Conservation (phyloP, 1,140 invertebrate species). For the Physella acuta region DNA sequence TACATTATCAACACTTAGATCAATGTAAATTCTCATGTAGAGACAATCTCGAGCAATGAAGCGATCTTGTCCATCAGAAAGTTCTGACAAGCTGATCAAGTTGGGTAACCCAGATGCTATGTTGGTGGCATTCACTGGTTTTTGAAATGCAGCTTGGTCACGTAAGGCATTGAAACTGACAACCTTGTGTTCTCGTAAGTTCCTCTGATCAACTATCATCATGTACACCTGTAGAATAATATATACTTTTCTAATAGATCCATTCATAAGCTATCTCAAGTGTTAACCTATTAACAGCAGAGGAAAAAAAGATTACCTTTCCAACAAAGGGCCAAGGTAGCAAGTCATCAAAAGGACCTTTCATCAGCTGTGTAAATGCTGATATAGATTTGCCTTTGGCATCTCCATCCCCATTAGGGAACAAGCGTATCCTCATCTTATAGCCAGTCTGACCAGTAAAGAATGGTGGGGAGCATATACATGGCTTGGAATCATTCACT, state of each 20-base stretch:
- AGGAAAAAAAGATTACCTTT: constrained; percentile 37
- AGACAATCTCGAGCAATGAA: not conserved
- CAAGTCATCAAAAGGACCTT: constrained; percentile 47
- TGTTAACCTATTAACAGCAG: too few species aligned
- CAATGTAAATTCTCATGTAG: not conserved
- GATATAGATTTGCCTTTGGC: constrained; percentile 52
- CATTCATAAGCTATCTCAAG: too few species aligned
- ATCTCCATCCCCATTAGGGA: constrained; percentile 71
- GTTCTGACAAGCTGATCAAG: not conserved
- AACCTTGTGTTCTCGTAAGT: constrained; percentile 18
- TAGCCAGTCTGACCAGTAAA: constrained; percentile 63
- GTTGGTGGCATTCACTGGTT: not conserved
- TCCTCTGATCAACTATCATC: constrained; percentile 19
- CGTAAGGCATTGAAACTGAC: constrained; percentile 13
- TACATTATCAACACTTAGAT: not conserved
- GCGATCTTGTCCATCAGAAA: not conserved
- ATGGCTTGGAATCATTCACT: constrained; percentile 34
- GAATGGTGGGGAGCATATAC: constrained; percentile 48
- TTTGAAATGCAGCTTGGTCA: not conserved
- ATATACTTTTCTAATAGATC: too few species aligned
- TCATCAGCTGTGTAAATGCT: constrained; percentile 53
- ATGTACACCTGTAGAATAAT: constrained; percentile 11
- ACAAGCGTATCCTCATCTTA: constrained; percentile 79
- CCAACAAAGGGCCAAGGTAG: constrained; percentile 52
- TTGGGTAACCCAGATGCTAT: constrained; percentile 2